A percentile compares a stretch with the other conserved stretches of the same genome.
Evolutionary conservation across 1,140 invertebrate species (phyloP).

Genomic region (Metaphire vulgaris): DNA sequence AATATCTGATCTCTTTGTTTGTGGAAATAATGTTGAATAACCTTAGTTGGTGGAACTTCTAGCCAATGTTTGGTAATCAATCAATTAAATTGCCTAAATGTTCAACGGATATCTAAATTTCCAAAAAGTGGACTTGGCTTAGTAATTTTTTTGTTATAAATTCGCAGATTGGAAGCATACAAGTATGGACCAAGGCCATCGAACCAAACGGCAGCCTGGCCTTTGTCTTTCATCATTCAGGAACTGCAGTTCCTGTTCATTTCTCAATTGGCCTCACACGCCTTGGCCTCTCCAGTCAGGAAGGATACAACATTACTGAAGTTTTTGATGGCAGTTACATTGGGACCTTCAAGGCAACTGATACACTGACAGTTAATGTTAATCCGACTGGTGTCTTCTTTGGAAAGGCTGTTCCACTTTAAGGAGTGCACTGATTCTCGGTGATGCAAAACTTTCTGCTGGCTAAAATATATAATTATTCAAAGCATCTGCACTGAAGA

Average conservation of each 20-base stretch:
- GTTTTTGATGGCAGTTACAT: constrained; percentile 38
- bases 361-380: constrained; percentile 84
- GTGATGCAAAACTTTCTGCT: too few species aligned
- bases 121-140: too few species aligned
- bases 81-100: neutral
- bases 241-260: constrained; percentile 29
- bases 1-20: too few species aligned
- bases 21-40: neutral
- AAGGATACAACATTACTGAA: constrained; percentile 75
- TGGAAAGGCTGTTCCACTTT: constrained; percentile 21
- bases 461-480: too few species aligned
- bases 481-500: too few species aligned
- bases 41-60: neutral
- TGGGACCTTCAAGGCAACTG: constrained; percentile 71
- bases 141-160: neutral
- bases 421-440: too few species aligned
- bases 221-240: constrained; percentile 37
- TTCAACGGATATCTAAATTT: neutral
- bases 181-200: constrained; percentile 40
- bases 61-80: constrained; percentile 1
- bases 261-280: constrained; percentile 58
- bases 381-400: constrained; percentile 71
- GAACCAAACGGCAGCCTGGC: constrained; percentile 33
- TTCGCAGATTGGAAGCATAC: constrained; percentile 11
- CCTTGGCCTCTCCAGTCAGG: constrained; percentile 67